A percentile compares a stretch with the other conserved stretches of the same genome.
These are phyloP conservation scores for Eurystomus gularis DNA, from an alignment of 2,113 vertebrate genomes.

Conservation along the genomic window DNA sequence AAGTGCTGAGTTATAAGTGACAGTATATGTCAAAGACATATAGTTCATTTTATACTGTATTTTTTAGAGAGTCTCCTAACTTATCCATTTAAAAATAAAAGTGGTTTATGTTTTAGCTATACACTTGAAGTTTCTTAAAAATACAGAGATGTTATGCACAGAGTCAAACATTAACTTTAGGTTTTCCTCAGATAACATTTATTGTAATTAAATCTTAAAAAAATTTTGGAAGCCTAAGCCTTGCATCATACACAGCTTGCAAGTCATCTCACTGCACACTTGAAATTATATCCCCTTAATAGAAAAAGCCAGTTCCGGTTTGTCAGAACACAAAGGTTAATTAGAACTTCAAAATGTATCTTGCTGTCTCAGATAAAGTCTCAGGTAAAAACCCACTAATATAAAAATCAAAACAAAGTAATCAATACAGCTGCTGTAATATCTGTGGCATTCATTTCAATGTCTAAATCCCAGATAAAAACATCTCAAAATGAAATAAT, in stretches of 20 bases:
- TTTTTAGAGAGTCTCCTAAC: not conserved
- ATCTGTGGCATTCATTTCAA: conserved; percentile 32
- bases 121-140: not conserved
- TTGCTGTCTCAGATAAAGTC: conserved; percentile 38
- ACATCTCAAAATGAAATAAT: conserved; percentile 59
- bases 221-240: not conserved
- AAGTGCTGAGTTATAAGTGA: not conserved
- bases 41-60: not conserved
- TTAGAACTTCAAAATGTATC: conserved; percentile 59
- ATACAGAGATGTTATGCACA: not conserved
- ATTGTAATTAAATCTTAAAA: not conserved
- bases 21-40: not conserved
- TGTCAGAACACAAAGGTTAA: conserved; percentile 61
- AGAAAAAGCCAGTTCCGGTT: conserved; percentile 62
- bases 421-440: conserved; percentile 61
- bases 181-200: not conserved
- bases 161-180: not conserved
- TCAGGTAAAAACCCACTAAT: not conserved
- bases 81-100: not conserved
- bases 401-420: conserved; percentile 63
- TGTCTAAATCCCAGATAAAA: conserved; percentile 50
- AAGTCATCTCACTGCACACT: not conserved
- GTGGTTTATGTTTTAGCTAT: not conserved
- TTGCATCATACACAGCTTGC: not conserved
- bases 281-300: conserved; percentile 53